Conservation (phyloP, 2,888 invertebrate genomes). For the Megalurothrips usitatus region DNA sequence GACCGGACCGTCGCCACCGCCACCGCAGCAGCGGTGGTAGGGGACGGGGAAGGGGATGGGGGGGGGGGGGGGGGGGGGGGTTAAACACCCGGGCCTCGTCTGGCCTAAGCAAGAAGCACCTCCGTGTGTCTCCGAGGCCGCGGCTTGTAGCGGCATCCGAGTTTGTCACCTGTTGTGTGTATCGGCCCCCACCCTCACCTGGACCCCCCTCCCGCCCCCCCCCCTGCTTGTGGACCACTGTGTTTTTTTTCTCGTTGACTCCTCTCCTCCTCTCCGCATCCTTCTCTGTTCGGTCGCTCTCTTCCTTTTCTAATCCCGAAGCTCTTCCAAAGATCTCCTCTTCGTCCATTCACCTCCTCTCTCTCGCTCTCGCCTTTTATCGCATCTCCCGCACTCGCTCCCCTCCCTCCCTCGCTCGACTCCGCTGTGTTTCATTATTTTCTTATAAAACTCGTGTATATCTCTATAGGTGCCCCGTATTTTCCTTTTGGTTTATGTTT, state of each 20-base stretch:
- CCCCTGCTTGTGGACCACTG: background rate
- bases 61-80: background rate
- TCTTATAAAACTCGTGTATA: slow-evolving; percentile 27
- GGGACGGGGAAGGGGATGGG: background rate
- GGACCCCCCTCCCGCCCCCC: background rate
- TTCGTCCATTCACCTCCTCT: background rate
- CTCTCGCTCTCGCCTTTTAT: slow-evolving; percentile 3
- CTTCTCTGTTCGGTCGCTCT: background rate
- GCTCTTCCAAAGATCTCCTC: background rate
- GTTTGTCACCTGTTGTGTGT: slow-evolving; percentile 18
- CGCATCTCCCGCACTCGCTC: background rate
- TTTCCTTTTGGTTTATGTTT: slow-evolving; percentile 21
- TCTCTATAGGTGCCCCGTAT: slow-evolving; percentile 26
- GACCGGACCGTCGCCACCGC: background rate
- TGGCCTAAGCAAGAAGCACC: background rate
- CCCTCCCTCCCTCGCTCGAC: background rate
- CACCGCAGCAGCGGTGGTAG: background rate
- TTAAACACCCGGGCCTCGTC: slow-evolving; percentile 7
- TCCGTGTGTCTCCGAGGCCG: background rate
- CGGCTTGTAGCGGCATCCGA: background rate
- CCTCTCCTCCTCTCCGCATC: background rate
- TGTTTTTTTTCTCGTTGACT: background rate
- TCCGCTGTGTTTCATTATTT: slow-evolving; percentile 17
- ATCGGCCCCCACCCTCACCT: background rate
- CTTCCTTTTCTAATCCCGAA: background rate